phyloP scores from a whole-genome alignment of 2,888 invertebrate species.

The Drosophila conformis region DNA sequence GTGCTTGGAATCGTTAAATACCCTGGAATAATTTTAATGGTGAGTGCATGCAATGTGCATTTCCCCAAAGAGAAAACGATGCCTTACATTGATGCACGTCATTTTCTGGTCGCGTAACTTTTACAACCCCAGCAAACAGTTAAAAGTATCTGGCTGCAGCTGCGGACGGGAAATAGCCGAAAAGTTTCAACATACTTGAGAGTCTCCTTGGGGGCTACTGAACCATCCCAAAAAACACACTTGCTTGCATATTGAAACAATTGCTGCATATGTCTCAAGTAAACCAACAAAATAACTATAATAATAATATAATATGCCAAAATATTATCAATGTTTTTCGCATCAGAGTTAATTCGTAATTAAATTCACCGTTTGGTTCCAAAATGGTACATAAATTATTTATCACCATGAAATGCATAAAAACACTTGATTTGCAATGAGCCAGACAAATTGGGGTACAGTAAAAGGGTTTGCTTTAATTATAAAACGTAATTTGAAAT shows the following conservation, averaged over 20 bases:
- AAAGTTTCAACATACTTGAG: constrained; percentile 1
- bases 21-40: constrained; percentile 7
- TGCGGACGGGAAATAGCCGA: constrained; percentile 2
- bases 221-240: background rate
- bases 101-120: constrained; percentile 14
- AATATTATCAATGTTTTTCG: background rate
- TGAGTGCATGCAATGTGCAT: background rate
- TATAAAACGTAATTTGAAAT: constrained; percentile 36
- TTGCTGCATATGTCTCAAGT: background rate
- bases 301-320: background rate
- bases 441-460: background rate
- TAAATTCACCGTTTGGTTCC: background rate
- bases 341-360: background rate
- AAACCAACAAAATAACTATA: background rate
- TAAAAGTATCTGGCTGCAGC: constrained; percentile 11
- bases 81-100: constrained; percentile 4
- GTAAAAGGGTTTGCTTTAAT: constrained; percentile 43
- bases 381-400: background rate
- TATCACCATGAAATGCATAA: background rate
- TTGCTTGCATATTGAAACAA: background rate
- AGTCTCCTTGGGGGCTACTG: background rate
- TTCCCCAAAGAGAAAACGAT: background rate
- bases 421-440: background rate
- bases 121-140: constrained; percentile 11
- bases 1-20: constrained; percentile 23